phyloP scores from a whole-genome alignment of 2,113 vertebrate species.

The Aramus guarauna region DNA sequence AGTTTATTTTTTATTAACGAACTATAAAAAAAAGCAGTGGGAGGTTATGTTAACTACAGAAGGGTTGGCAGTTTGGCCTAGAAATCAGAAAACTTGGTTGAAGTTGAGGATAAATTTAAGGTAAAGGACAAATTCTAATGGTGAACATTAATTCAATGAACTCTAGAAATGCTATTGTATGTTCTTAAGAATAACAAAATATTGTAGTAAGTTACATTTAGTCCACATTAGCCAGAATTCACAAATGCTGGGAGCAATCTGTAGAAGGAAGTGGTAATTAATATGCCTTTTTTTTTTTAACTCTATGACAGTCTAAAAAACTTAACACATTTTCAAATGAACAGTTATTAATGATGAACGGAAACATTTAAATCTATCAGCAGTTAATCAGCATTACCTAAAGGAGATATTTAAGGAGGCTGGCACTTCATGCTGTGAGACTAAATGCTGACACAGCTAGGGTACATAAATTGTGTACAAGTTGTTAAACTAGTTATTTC shows the following conservation, averaged over 20 bases:
- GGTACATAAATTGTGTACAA: accelerated
- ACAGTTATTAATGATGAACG: constrained; percentile 13
- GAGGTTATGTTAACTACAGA: not conserved
- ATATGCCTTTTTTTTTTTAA: not conserved
- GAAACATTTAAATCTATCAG: constrained; percentile 51
- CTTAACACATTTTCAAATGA: constrained; percentile 33
- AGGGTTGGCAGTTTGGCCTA: not conserved
- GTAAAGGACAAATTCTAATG: not conserved
- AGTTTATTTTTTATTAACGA: not conserved
- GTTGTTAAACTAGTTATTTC: not conserved
- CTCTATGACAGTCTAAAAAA: not conserved
- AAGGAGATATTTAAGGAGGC: not conserved
- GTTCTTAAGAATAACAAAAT: not conserved
- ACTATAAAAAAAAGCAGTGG: not conserved
- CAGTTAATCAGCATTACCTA: not conserved
- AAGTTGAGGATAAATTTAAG: not conserved
- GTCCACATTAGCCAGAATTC: not conserved
- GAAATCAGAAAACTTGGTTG: not conserved
- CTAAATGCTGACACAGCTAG: not conserved
- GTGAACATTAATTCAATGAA: not conserved
- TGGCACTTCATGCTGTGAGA: not conserved
- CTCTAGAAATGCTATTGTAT: not conserved
- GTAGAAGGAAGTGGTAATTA: constrained; percentile 44
- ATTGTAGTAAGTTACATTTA: not conserved
- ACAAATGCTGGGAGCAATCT: not conserved